A percentile compares a stretch with the other conserved stretches of the same genome.
Evolutionary conservation across 2,888 invertebrate genomes (phyloP).

Genomic region (Dione juno): DNA sequence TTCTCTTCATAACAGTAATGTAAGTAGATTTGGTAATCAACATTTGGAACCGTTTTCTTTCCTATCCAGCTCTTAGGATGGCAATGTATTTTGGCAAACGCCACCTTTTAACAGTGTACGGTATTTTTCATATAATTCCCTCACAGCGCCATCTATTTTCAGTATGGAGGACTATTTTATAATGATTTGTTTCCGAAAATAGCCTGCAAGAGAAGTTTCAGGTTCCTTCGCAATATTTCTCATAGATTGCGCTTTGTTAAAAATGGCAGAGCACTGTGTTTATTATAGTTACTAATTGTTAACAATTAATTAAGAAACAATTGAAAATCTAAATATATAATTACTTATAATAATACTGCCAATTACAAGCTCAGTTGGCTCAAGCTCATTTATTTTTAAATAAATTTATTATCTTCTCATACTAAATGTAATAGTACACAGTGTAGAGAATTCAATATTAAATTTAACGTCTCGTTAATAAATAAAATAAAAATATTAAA

Average conservation of each 20-base stretch:
- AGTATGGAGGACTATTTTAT: not conserved
- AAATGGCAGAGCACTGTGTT: not conserved
- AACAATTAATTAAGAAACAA: too few species aligned
- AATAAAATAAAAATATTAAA: too few species aligned
- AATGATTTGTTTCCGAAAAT: not conserved
- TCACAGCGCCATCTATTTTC: not conserved
- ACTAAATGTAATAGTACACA: not conserved
- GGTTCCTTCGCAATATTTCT: not conserved
- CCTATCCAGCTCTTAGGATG: not conserved
- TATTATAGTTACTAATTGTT: too few species aligned
- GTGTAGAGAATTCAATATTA: not conserved
- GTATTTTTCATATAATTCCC: not conserved
- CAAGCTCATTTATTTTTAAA: too few species aligned
- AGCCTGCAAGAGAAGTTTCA: not conserved
- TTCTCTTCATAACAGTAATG: not conserved
- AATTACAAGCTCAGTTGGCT: too few species aligned
- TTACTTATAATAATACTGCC: too few species aligned
- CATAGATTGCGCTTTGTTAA: conserved; percentile 3
- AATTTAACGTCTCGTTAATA: not conserved
- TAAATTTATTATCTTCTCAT: too few species aligned
- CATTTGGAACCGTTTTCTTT: not conserved
- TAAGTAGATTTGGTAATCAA: not conserved
- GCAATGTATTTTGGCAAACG: not conserved
- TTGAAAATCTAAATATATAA: too few species aligned
- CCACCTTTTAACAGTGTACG: not conserved